These are phyloP conservation scores for Petrophora chlorosata DNA, from an alignment of 2,888 invertebrate species.

Conservation along the genomic window DNA sequence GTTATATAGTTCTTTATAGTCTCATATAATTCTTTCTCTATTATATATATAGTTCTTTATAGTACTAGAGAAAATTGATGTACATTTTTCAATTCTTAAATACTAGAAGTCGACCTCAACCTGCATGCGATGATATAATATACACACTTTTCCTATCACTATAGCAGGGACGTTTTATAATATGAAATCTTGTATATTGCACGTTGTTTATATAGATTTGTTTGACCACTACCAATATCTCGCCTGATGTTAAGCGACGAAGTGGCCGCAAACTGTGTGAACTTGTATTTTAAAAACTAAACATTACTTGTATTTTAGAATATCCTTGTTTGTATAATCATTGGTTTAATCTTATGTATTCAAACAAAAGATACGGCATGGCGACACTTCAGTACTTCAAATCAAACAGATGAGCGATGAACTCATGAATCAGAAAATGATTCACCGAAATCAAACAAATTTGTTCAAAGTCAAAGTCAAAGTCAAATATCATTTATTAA, in stretches of 20 bases:
- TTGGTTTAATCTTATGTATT: no score
- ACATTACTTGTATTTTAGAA: no score
- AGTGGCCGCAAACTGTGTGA: no score
- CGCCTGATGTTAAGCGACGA: no score
- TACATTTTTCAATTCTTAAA: slow-evolving; percentile 2
- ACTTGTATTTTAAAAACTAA: no score
- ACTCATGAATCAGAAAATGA: not conserved
- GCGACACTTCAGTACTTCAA: not conserved
- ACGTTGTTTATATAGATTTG: no score
- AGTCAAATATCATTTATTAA: not conserved
- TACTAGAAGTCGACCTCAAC: slow-evolving; percentile 29
- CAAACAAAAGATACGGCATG: not conserved
- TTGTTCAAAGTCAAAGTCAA: not conserved
- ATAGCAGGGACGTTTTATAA: slow-evolving; percentile 1
- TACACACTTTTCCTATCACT: slow-evolving; percentile 26
- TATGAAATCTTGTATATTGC: not conserved
- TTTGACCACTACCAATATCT: no score
- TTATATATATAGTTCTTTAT: no score
- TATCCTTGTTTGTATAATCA: no score
- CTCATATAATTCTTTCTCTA: no score
- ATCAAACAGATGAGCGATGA: not conserved
- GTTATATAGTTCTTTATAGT: no score
- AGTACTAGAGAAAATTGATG: slow-evolving; percentile 5
- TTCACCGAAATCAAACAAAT: not conserved
- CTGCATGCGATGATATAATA: slow-evolving; percentile 11